Evolutionary conservation across 2,888 invertebrate species (phyloP), one percentile per base, ranked within the genome.

Genomic region (Odontocerum albicorne): DNA sequence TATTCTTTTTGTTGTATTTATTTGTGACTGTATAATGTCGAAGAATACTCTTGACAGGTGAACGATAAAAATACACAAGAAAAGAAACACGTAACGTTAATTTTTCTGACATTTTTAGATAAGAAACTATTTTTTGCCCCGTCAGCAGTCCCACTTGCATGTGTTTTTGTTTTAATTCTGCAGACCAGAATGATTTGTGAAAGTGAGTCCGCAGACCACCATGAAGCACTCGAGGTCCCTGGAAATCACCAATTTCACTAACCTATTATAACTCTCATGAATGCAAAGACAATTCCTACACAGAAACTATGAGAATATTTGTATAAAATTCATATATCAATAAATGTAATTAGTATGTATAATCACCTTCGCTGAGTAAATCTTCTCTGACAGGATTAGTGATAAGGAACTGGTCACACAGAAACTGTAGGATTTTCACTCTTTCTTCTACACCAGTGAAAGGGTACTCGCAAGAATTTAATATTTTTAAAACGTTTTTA

Each of bases 351-450:
- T 33, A 33, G n/a, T 12, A n/a, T n/a, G n/a, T n/a, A n/a, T n/a
- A n/a, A n/a, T 45, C 81, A 80, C 96, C 96, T 84, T 96, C 96
- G 74, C 92, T 93, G 46, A 92, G 79, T 64, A 98, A 84, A 73
- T 96, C 92, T 75, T 96, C 96, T 65, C 97, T 80, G 8, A 96
- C 93, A 57, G 91, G 90, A 72, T 90, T 93, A 32, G 96, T 94
- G 44, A 91, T 90, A 49, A 99, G 79, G 79, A 97, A 96, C 67
- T 95, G 90, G 77, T 97, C 95, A 63, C 94, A 92, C 66, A 99
- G 77, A 75, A 95, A 96, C 68, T 93, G 90, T 52, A 97, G 75
- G 49, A 96, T 88, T 66, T 81, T 81, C 54, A 96, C 74, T 63
- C 93, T 82, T 66, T 92, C 84, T 61, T 90, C 89, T 33, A 92